Conservation (phyloP, 2,888 invertebrate species). For the Horisme vitalbata region DNA sequence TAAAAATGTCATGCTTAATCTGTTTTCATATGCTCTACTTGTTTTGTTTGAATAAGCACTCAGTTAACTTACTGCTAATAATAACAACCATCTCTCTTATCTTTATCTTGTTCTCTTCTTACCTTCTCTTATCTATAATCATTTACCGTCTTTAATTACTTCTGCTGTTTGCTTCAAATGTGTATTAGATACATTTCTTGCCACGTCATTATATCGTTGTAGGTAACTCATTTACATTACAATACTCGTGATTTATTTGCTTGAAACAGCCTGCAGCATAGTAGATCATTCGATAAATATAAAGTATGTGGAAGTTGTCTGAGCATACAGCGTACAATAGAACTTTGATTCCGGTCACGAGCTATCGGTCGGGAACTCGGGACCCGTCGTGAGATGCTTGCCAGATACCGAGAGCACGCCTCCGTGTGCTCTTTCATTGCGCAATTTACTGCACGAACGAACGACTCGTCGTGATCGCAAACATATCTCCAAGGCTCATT, state of each 20-base stretch:
- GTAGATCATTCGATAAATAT: slow-evolving; percentile 18
- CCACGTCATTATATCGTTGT: neutral
- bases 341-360: slow-evolving; percentile 58
- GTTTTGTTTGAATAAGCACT: slow-evolving; percentile 15
- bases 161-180: neutral
- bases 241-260: slow-evolving; percentile 4
- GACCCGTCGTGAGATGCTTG: slow-evolving; percentile 64
- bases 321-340: slow-evolving; percentile 20
- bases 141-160: too few relatives aligned
- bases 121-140: too few relatives aligned
- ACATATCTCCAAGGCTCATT: slow-evolving; percentile 61
- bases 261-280: slow-evolving; percentile 6
- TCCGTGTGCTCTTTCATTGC: slow-evolving; percentile 67
- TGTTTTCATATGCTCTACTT: slow-evolving; percentile 24
- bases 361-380: too few relatives aligned
- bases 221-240: neutral
- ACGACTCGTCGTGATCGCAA: slow-evolving; percentile 59
- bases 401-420: slow-evolving; percentile 53
- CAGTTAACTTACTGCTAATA: too few relatives aligned
- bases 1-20: slow-evolving; percentile 28
- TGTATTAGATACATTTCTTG: neutral
- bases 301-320: slow-evolving; percentile 24
- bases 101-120: too few relatives aligned
- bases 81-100: too few relatives aligned
- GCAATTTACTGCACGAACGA: slow-evolving; percentile 70